These are phyloP conservation scores for Ovis aries DNA, from an alignment of 2,113 vertebrate genomes.

Conservation along the genomic window ARS-UI_Ramb_v3.0 NC_056055.1:81030001-81030500, in stretches of 20 bases:
- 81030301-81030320: not conserved
- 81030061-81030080: not conserved
- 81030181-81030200: constrained; percentile 6
- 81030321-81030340: not conserved
- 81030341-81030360: not conserved
- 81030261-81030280: not conserved
- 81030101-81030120: not conserved
- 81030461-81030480: not conserved
- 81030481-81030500: not conserved
- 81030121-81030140: not conserved
- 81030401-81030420: not conserved
- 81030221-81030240: constrained; percentile 11
- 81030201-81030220: not conserved
- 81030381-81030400: not conserved
- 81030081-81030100: not conserved
- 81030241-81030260: not conserved
- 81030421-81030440: not conserved
- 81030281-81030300: not conserved
- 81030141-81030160: not conserved
- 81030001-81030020: not conserved
- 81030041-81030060: not conserved
- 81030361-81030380: not conserved
- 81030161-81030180: constrained; percentile 11
- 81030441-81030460: not conserved
- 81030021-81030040: not conserved